phyloP scores from a whole-genome alignment of 1,140 invertebrate genomes.

The Danaus plexippus region DNA sequence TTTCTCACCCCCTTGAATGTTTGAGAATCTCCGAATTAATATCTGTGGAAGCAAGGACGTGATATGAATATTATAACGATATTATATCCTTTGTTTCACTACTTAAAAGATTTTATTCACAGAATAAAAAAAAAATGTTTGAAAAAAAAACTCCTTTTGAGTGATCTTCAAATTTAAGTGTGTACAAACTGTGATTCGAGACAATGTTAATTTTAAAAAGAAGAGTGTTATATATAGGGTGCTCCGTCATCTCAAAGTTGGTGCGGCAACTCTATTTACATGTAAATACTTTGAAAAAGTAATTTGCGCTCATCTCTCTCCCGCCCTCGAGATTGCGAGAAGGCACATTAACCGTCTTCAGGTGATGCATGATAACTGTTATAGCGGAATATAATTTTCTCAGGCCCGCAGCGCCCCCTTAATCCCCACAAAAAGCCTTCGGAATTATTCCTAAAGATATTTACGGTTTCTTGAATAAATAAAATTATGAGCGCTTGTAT shows the following conservation, averaged over 20 bases:
- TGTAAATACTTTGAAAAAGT: conserved; percentile 72
- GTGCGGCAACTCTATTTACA: conserved; percentile 63
- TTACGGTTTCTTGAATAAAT: conserved; percentile 70
- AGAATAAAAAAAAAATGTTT: too few relatives aligned
- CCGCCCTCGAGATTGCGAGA: conserved; percentile 70
- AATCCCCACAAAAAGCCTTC: conserved; percentile 70
- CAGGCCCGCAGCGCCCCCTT: conserved; percentile 61
- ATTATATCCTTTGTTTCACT: too few relatives aligned
- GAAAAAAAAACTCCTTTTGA: too few relatives aligned
- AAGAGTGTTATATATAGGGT: too few relatives aligned
- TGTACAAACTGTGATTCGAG: too few relatives aligned
- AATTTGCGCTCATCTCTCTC: conserved; percentile 60
- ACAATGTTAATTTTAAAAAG: too few relatives aligned
- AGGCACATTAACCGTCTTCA: conserved; percentile 68
- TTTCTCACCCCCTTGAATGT: conserved; percentile 27
- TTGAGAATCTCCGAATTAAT: conserved; percentile 30
- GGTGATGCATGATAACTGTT: conserved; percentile 73
- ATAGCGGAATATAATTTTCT: conserved; percentile 71
- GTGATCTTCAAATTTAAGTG: too few relatives aligned
- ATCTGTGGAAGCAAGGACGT: conserved; percentile 12
- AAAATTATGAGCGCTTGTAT: conserved; percentile 64
- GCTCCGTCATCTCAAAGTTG: conserved; percentile 33
- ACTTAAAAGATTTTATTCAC: too few relatives aligned
- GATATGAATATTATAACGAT: conserved; percentile 17
- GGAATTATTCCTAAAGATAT: conserved; percentile 68